Conservation (phyloP, 2,113 vertebrate genomes). For the Papio anubis region DNA sequence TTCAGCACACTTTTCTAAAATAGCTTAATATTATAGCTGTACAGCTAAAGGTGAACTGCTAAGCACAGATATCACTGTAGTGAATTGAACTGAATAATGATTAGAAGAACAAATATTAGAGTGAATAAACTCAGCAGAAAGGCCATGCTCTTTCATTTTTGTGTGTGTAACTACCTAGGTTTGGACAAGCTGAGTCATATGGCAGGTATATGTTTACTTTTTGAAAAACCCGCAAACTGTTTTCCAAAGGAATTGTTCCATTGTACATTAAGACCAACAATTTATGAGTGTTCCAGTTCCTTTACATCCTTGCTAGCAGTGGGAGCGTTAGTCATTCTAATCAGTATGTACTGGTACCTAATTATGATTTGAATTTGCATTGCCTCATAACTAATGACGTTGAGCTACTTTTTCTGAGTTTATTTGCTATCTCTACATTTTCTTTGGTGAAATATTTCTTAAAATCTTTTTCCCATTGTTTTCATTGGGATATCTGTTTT, state of each 20-base stretch:
- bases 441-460: neutral
- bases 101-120: neutral
- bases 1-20: neutral
- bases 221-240: neutral
- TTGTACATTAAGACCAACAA: neutral
- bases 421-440: neutral
- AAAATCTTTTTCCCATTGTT: neutral
- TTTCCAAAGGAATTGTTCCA: neutral
- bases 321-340: neutral
- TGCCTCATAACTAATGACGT: neutral
- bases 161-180: neutral
- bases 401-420: neutral
- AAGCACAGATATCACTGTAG: neutral
- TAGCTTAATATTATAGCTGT: neutral
- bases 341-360: neutral
- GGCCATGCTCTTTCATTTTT: neutral
- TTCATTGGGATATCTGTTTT: neutral
- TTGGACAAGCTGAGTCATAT: neutral
- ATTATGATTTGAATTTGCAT: neutral
- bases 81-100: neutral
- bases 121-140: neutral
- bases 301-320: neutral
- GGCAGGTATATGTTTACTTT: neutral
- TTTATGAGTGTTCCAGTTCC: neutral
- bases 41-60: neutral